A percentile compares a stretch with the other conserved stretches of the same genome.
These are phyloP conservation scores for Synergus umbraculus DNA, from an alignment of 2,888 invertebrate species.

Conservation along the genomic window DNA sequence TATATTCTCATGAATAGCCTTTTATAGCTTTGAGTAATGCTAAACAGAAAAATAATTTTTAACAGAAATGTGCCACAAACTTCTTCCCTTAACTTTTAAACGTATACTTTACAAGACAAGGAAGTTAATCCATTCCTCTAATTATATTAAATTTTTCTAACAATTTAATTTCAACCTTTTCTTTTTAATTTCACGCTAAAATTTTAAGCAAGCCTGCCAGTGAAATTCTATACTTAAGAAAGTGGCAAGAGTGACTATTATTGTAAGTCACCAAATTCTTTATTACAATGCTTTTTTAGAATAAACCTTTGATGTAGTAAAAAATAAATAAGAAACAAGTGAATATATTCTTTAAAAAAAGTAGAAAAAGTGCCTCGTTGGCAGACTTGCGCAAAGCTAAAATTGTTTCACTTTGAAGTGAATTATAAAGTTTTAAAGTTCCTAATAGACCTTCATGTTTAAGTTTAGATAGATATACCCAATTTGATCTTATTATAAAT, in stretches of 20 bases:
- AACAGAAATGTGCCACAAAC: constrained; percentile 56
- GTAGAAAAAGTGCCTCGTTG: neutral
- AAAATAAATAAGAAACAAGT: neutral
- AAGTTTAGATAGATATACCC: neutral
- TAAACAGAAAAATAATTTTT: constrained; percentile 67
- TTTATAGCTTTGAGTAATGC: constrained; percentile 73
- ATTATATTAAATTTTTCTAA: constrained; percentile 17
- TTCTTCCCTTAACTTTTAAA: constrained; percentile 58
- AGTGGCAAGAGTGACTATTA: neutral
- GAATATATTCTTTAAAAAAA: no score
- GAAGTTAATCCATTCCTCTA: constrained; percentile 50
- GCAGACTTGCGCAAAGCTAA: neutral
- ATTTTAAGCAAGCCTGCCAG: neutral
- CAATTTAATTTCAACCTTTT: constrained; percentile 11
- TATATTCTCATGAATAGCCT: constrained; percentile 76
- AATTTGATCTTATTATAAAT: constrained; percentile 26
- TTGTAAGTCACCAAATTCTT: neutral
- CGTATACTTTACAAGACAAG: constrained; percentile 64
- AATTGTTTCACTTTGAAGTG: neutral
- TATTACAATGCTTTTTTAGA: neutral
- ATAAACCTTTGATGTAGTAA: neutral
- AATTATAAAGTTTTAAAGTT: constrained; percentile 3
- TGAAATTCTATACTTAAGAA: no score
- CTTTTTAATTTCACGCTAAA: constrained; percentile 8
- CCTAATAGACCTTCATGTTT: neutral